Evolutionary conservation across 2,888 invertebrate genomes (phyloP).

Genomic region (Chrysomela aeneicollis): DNA sequence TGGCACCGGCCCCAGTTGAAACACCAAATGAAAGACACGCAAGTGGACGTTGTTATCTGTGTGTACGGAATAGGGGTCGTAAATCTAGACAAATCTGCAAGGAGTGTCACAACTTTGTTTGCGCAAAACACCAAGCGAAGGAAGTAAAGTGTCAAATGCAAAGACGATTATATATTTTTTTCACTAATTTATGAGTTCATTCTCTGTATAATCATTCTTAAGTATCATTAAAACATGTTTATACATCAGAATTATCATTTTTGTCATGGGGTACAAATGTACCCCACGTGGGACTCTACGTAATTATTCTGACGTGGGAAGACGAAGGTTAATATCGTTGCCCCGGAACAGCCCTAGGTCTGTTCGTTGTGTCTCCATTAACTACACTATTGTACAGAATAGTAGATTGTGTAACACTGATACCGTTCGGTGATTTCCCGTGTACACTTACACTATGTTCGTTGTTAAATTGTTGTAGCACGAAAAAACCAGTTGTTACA

Average conservation of each 20-base stretch:
- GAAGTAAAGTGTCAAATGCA: slow-evolving; percentile 14
- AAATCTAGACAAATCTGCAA: slow-evolving; percentile 1
- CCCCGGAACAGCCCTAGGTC: no score
- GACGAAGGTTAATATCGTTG: no score
- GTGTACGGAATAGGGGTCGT: slow-evolving; percentile 3
- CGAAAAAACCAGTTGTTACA: no score
- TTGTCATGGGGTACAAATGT: no score
- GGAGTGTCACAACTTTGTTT: slow-evolving; percentile 8
- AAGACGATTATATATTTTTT: not conserved
- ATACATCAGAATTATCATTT: not conserved
- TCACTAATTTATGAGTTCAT: not conserved
- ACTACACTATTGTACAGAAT: no score
- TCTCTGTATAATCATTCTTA: not conserved
- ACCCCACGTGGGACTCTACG: no score
- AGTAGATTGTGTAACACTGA: no score
- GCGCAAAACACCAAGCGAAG: slow-evolving; percentile 8
- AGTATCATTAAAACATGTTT: slow-evolving; percentile 8
- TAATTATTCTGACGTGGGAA: no score
- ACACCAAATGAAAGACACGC: not conserved
- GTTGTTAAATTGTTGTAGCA: no score
- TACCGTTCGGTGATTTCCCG: no score
- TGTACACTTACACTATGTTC: no score
- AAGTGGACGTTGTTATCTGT: not conserved
- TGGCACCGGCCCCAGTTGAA: slow-evolving; percentile 9
- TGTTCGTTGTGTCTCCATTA: no score